Conservation (phyloP, 2,113 vertebrate species). For the Xiphophorus hellerii region DNA sequence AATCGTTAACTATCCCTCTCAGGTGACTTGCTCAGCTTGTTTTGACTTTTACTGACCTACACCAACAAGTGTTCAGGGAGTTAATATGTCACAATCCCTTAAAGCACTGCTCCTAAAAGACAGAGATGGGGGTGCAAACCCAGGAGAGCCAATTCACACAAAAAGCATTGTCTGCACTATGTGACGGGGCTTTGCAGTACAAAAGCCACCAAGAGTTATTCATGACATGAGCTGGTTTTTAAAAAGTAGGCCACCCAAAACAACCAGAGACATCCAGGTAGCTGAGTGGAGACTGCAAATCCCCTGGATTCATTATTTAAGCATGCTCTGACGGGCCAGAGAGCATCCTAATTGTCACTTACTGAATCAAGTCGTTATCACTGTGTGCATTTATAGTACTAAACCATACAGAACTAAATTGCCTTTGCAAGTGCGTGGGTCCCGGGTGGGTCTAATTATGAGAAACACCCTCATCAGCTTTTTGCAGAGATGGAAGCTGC, state of each 20-base stretch:
- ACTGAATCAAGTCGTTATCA: conserved; percentile 56
- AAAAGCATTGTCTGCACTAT: conserved; percentile 24
- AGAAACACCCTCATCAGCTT: conserved; percentile 63
- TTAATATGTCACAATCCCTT: conserved; percentile 11
- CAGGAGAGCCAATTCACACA: conserved; percentile 27
- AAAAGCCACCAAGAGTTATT: conserved; percentile 63
- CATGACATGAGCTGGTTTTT: conserved; percentile 49
- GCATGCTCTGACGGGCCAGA: conserved; percentile 46
- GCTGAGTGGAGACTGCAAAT: conserved; percentile 57
- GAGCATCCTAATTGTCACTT: conserved; percentile 65
- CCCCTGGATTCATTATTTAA: conserved; percentile 61
- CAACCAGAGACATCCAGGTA: conserved; percentile 66
- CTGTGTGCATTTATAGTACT: conserved; percentile 54
- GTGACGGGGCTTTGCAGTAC: conserved; percentile 38
- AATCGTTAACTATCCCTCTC: conserved; percentile 8
- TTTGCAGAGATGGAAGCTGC: conserved; percentile 50
- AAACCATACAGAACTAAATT: conserved; percentile 58
- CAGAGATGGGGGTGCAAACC: conserved; percentile 19
- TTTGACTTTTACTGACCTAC: conserved; percentile 9
- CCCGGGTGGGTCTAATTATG: conserved; percentile 69
- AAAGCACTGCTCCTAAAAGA: neutral
- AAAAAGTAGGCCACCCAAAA: conserved; percentile 71
- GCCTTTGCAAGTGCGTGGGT: conserved; percentile 53
- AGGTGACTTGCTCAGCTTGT: neutral
- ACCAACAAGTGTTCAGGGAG: neutral